Conservation (phyloP, 2,113 vertebrate genomes). For the Vombatus ursinus region DNA sequence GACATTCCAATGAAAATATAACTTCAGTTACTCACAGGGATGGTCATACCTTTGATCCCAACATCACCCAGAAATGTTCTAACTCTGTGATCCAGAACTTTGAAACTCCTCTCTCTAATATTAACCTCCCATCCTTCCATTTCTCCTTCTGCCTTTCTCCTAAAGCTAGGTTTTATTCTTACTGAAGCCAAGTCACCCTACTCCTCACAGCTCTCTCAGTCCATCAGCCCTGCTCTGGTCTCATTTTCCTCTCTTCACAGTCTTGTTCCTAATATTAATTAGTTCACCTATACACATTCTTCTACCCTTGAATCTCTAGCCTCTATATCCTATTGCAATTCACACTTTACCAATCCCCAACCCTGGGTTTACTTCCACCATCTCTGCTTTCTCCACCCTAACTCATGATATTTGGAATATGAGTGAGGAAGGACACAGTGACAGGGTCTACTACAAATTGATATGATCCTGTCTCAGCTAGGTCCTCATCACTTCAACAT, state of each 20-base stretch:
- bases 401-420: neutral
- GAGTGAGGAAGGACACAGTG: neutral
- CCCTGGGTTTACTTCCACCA: neutral
- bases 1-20: neutral
- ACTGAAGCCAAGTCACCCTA: neutral
- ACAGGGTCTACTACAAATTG: neutral
- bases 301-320: neutral
- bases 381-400: neutral
- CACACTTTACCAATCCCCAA: neutral
- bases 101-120: neutral
- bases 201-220: neutral
- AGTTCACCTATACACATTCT: neutral
- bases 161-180: neutral
- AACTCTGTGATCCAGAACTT: neutral
- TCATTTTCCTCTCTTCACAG: neutral
- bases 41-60: neutral
- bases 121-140: neutral
- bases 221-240: neutral
- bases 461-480: neutral
- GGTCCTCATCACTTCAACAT: neutral
- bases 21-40: neutral
- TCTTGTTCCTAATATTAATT: neutral
- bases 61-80: neutral
- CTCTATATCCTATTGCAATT: neutral
- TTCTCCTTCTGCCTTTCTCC: neutral